These are phyloP conservation scores for Cisticola juncidis DNA, from an alignment of 2,113 vertebrate species.

Conservation along the genomic window DNA sequence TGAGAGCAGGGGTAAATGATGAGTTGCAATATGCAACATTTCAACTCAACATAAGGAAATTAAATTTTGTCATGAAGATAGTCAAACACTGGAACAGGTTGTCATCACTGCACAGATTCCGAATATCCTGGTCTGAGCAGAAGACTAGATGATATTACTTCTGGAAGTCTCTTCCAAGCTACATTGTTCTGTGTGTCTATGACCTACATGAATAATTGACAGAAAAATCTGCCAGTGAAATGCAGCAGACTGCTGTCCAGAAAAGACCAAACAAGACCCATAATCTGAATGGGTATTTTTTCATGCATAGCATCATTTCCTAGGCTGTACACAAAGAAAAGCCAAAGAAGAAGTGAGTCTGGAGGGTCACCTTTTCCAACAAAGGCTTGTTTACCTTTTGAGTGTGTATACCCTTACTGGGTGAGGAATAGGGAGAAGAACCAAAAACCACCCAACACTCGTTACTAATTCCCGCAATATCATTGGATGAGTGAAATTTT, in stretches of 20 bases:
- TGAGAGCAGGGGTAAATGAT: accelerated
- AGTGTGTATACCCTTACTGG: not conserved
- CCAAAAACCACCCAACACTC: accelerated
- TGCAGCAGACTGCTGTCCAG: not conserved
- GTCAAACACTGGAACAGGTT: not conserved
- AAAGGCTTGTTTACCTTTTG: not conserved
- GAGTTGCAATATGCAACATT: not conserved
- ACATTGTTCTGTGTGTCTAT: not conserved
- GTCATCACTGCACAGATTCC: not conserved
- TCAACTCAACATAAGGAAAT: not conserved
- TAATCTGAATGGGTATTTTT: not conserved
- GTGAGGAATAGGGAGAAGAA: not conserved
- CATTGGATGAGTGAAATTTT: not conserved
- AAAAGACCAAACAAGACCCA: not conserved
- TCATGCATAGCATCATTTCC: not conserved
- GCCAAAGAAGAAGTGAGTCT: not conserved
- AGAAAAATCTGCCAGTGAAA: not conserved
- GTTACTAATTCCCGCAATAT: not conserved
- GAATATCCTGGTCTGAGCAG: not conserved
- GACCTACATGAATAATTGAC: not conserved
- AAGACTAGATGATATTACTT: not conserved
- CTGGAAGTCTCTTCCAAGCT: not conserved
- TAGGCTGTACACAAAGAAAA: not conserved
- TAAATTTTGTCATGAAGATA: not conserved
- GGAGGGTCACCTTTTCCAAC: not conserved